A percentile compares a stretch with the other conserved stretches of the same genome.
Conservation (phyloP, 2,797 vertebrate species). For the Buphagus erythrorhynchus region DNA sequence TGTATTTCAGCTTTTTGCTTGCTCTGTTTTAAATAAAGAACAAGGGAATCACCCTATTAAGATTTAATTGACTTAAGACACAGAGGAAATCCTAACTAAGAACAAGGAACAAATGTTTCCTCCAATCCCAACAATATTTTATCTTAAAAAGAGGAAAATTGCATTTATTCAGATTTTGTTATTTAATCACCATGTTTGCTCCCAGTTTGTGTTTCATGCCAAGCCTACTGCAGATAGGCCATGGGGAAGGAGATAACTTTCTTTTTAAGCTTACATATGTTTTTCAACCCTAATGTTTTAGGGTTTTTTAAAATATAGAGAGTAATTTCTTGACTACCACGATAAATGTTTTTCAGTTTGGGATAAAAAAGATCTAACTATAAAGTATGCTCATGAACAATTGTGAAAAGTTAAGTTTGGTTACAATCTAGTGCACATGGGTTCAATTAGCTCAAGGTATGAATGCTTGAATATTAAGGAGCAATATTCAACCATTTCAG, state of each 20-base stretch:
- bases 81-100: neutral
- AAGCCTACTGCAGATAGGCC: neutral
- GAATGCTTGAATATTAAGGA: fast-evolving
- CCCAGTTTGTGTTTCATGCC: neutral
- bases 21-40: neutral
- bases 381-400: neutral
- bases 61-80: neutral
- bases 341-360: neutral
- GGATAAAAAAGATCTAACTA: neutral
- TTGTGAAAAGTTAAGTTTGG: neutral
- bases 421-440: neutral
- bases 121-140: neutral
- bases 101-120: neutral
- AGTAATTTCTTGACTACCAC: neutral
- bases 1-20: neutral
- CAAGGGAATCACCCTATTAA: neutral
- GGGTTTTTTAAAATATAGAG: neutral
- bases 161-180: neutral
- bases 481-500: neutral
- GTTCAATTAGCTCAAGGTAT: neutral
- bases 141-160: neutral
- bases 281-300: neutral
- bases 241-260: neutral
- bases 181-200: neutral
- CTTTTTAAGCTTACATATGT: neutral